Conservation (phyloP, 2,888 invertebrate species). For the Chydorus sphaericus region DNA sequence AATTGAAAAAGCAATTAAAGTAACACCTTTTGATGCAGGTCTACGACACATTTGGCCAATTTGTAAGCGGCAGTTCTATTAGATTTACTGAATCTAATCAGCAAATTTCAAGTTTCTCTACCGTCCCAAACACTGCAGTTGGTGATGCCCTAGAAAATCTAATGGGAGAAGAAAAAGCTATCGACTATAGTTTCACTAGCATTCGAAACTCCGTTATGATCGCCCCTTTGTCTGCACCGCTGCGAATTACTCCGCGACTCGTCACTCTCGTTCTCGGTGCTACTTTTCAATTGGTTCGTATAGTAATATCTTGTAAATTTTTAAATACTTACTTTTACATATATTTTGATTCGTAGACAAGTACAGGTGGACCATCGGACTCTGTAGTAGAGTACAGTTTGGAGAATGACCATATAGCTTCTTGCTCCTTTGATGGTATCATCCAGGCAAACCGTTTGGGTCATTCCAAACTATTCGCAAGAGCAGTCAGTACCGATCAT, state of each 20-base stretch:
- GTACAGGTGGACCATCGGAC: constrained; percentile 53
- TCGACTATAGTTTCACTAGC: constrained; percentile 37
- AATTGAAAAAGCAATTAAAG: too few species aligned
- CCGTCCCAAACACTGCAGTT: too few species aligned
- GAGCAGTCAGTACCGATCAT: constrained; percentile 47
- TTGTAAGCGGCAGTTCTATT: too few species aligned
- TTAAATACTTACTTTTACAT: too few species aligned
- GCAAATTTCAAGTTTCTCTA: too few species aligned
- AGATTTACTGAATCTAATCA: too few species aligned
- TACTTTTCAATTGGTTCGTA: constrained; percentile 42
- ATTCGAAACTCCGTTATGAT: constrained; percentile 15
- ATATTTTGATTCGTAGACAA: constrained; percentile 29
- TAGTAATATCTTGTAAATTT: too few species aligned
- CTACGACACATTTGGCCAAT: too few species aligned
- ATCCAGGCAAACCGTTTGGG: constrained; percentile 47
- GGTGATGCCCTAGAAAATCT: too few species aligned
- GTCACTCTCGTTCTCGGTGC: constrained; percentile 58
- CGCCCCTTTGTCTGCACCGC: constrained; percentile 52
- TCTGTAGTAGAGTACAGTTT: constrained; percentile 45
- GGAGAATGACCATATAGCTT: constrained; percentile 31
- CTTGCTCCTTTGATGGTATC: constrained; percentile 41
- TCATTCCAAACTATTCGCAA: constrained; percentile 41
- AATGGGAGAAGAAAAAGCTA: constrained; percentile 44
- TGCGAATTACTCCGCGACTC: constrained; percentile 52
- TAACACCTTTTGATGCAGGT: too few species aligned